phyloP scores from a whole-genome alignment of 2,888 invertebrate genomes.

The Apocheima hispidaria region DNA sequence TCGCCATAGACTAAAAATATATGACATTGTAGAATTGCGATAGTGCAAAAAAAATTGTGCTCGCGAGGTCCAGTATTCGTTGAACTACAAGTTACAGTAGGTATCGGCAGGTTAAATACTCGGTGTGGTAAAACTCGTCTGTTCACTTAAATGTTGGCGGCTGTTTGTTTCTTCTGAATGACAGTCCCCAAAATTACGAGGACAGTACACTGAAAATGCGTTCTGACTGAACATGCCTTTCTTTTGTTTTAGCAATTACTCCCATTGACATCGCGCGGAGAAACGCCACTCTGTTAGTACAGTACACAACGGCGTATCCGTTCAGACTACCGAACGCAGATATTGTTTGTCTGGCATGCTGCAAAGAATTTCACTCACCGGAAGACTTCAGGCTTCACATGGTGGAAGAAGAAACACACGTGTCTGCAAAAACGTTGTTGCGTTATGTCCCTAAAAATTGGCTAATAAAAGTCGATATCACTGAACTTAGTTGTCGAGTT shows the following conservation, averaged over 20 bases:
- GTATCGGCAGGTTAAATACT: too few relatives aligned
- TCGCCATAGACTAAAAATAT: too few relatives aligned
- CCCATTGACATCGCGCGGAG: slow-evolving; percentile 51
- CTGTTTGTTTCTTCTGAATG: too few relatives aligned
- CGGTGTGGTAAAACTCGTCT: too few relatives aligned
- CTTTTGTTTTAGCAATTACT: slow-evolving; percentile 61
- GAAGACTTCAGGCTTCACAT: slow-evolving; percentile 55
- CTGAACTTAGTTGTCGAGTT: slow-evolving; percentile 50
- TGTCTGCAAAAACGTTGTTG: background rate
- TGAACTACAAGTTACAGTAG: too few relatives aligned
- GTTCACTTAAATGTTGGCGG: too few relatives aligned
- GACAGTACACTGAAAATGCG: background rate
- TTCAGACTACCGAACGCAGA: slow-evolving; percentile 51
- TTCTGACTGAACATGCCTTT: slow-evolving; percentile 44
- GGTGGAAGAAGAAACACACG: slow-evolving; percentile 37
- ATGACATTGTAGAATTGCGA: too few relatives aligned
- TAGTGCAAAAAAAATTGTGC: too few relatives aligned
- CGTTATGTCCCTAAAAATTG: slow-evolving; percentile 1
- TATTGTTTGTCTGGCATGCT: slow-evolving; percentile 43
- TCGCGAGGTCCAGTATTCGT: too few relatives aligned
- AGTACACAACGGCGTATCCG: slow-evolving; percentile 58
- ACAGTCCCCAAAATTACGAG: too few relatives aligned
- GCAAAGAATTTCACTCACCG: slow-evolving; percentile 51
- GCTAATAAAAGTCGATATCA: slow-evolving; percentile 44
- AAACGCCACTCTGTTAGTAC: slow-evolving; percentile 57